Conservation (phyloP, 2,113 vertebrate genomes). For the Rhabdornis inornatus region DNA sequence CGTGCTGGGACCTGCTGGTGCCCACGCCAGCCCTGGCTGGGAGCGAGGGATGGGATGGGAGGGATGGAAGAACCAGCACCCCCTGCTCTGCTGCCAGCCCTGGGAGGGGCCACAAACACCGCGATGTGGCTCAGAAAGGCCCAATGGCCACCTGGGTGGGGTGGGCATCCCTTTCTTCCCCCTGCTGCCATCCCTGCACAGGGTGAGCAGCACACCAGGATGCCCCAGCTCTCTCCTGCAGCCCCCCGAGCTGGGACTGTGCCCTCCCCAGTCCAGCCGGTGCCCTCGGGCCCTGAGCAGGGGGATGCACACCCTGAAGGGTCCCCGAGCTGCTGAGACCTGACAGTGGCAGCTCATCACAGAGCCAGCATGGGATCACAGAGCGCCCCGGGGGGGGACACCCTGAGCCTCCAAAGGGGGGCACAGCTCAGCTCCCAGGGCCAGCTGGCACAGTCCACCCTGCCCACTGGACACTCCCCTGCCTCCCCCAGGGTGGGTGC, state of each 20-base stretch:
- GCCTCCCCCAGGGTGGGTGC: background rate
- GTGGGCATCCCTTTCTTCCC: background rate
- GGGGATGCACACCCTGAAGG: accelerated
- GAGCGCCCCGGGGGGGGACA: background rate
- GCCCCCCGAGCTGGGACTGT: background rate
- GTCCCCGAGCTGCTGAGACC: background rate
- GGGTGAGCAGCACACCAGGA: accelerated
- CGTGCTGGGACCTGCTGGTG: background rate
- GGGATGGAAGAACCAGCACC: accelerated
- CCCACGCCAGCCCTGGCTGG: background rate
- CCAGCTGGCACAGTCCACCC: background rate
- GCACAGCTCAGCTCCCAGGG: background rate
- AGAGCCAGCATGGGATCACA: background rate
- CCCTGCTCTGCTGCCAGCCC: background rate
- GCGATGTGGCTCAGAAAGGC: accelerated
- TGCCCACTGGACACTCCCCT: background rate
- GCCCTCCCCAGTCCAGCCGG: background rate
- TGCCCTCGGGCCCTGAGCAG: background rate
- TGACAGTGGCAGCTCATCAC: background rate
- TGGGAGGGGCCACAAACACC: background rate
- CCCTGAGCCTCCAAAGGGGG: accelerated
- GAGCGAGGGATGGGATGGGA: background rate
- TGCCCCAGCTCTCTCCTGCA: accelerated
- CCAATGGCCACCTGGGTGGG: accelerated
- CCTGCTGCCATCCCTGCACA: background rate